These are phyloP conservation scores for Artemia sinica DNA, from an alignment of 2,888 invertebrate species.

Conservation along the genomic window DNA sequence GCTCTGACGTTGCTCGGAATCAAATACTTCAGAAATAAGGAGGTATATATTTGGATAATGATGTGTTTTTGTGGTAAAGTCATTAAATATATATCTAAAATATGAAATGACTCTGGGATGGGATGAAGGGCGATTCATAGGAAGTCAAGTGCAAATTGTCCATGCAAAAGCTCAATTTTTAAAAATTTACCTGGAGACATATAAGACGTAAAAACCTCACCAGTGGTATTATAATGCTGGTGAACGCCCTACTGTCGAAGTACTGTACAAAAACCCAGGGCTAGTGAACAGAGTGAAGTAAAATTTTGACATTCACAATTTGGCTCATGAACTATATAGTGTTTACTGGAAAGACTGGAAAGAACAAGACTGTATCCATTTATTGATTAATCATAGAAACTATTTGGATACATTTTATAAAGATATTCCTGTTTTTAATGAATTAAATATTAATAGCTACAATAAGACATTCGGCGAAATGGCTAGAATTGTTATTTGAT, in stretches of 20 bases:
- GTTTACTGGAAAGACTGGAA: conserved; percentile 20
- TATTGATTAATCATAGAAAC: conserved; percentile 22
- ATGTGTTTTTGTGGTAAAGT: conserved; percentile 28
- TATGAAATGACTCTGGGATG: conserved; percentile 30
- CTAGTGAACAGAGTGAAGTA: conserved; percentile 28
- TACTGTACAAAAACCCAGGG: conserved; percentile 26
- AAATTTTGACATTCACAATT: conserved; percentile 26
- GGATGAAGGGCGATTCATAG: conserved; percentile 24
- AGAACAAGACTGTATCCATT: conserved; percentile 21
- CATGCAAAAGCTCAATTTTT: conserved; percentile 30
- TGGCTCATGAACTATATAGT: conserved; percentile 18
- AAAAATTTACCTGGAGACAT: conserved; percentile 28
- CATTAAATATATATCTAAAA: conserved; percentile 28
- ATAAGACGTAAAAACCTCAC: conserved; percentile 27
- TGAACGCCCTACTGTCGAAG: conserved; percentile 27
- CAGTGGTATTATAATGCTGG: conserved; percentile 29
- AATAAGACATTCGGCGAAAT: conserved; percentile 26
- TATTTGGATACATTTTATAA: conserved; percentile 22
- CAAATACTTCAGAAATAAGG: conserved; percentile 28
- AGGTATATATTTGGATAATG: conserved; percentile 31
- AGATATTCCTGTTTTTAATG: conserved; percentile 24
- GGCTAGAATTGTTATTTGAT: conserved; percentile 17
- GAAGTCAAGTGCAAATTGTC: conserved; percentile 27
- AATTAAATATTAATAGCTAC: conserved; percentile 26
- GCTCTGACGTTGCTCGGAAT: conserved; percentile 25